Evolutionary conservation across 2,797 vertebrate species (phyloP), one percentile per base, ranked within the genome.

Genomic region (Falco berigora): DNA sequence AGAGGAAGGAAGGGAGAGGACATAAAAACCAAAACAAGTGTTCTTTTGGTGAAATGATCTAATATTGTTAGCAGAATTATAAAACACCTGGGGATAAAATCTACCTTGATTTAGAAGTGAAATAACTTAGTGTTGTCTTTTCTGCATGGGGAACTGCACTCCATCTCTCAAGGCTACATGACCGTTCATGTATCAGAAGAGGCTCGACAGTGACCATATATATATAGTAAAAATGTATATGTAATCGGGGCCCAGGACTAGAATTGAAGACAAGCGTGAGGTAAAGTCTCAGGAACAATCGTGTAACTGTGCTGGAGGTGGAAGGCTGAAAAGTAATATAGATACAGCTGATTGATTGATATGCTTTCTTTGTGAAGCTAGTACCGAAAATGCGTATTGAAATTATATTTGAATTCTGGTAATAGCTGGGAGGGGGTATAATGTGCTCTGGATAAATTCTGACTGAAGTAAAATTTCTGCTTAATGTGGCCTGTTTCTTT

Each of bases 71-170:
- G 50, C 36, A 77, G 73, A 56, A 83, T 47, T 42, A 53, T 38
- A 79, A 63, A 78, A 80, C 77, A 81, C 30, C 62, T 46, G 58
- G 49, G 44, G 46, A 94, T 97, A 94, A 96, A 94, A 97, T 93
- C 74, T 23, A 2, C 77, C 47, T 93, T 82, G 47, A 81, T 81
- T 96, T 83, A 81, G 38, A 56, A 91, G 56, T n/a, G 72, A 52
- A 50, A 80, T 93, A 93, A 95, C 38, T 96, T 96, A 2, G 28
- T 94, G 58, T 69, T 94, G 76, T 9, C 38, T 87, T 55, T 81
- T 72, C 72, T 95, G 92, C 62, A 67, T 84, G 79, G 58, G 64
- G 55, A 68, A 13, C 93, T 97, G 86, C 89, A 92, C 16, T 79
- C 61, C 0, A 3, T 79, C 74, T 71, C 2, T 62, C 50, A 83